These are phyloP conservation scores for Sarcophaga bullata DNA, from an alignment of 1,140 invertebrate genomes.

Conservation along the genomic window DNA sequence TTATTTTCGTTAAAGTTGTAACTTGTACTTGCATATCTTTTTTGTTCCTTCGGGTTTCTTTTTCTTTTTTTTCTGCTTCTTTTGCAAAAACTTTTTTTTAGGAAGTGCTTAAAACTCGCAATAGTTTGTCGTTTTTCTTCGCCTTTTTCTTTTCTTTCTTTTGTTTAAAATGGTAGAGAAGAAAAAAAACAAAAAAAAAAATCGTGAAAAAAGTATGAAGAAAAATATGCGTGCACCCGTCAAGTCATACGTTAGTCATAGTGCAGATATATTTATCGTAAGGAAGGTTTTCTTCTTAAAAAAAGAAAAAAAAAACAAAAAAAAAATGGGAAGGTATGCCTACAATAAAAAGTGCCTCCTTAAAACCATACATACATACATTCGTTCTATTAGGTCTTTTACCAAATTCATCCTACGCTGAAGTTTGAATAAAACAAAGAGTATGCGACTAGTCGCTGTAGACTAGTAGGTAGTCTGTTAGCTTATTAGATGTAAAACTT, in stretches of 20 bases:
- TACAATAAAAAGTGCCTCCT: background rate
- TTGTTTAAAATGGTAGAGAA: slow-evolving; percentile 11
- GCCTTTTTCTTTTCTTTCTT: no score
- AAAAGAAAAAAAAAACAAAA: no score
- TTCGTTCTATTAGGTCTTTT: no score
- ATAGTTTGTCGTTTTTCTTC: slow-evolving; percentile 7
- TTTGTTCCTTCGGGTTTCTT: background rate
- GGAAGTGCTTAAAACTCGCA: background rate
- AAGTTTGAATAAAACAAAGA: no score
- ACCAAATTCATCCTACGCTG: no score
- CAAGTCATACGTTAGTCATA: slow-evolving; percentile 39
- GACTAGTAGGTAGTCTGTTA: no score
- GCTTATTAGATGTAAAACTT: no score
- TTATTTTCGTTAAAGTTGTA: slow-evolving; percentile 15
- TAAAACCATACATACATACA: no score
- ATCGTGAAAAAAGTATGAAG: no score
- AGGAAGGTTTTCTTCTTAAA: background rate
- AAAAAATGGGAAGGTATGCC: background rate
- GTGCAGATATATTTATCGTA: slow-evolving; percentile 23
- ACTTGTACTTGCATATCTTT: slow-evolving; percentile 8
- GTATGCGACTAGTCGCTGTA: no score
- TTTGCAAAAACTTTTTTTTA: slow-evolving; percentile 9
- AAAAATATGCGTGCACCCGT: slow-evolving; percentile 37
- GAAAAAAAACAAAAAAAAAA: background rate
- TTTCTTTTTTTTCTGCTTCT: background rate